Conservation (phyloP, 2,888 invertebrate genomes). For the Pachycephus smyrnensis region DNA sequence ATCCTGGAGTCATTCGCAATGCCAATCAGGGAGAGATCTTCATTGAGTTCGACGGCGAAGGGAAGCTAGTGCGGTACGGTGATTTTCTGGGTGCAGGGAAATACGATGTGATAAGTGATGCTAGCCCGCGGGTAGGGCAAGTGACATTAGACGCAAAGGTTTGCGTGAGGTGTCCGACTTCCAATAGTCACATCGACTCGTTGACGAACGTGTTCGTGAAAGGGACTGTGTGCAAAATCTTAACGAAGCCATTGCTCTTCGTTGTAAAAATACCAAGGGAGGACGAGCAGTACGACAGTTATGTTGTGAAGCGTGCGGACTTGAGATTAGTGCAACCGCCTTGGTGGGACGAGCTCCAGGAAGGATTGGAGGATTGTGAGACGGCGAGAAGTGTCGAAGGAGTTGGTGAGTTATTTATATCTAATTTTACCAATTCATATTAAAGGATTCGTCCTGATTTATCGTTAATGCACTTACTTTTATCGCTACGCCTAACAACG, state of each 20-base stretch:
- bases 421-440: not conserved
- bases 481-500: not conserved
- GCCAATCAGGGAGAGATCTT: conserved; percentile 78
- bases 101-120: conserved; percentile 92
- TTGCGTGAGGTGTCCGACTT: conserved; percentile 78
- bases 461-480: not conserved
- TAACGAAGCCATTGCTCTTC: conserved; percentile 77
- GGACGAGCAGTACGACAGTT: conserved; percentile 68
- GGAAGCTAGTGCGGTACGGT: conserved; percentile 77
- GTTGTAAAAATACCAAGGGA: conserved; percentile 73
- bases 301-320: conserved; percentile 89
- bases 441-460: not conserved
- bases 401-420: conserved; percentile 22
- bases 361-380: conserved; percentile 68
- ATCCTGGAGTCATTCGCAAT: conserved; percentile 88
- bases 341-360: conserved; percentile 96
- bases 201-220: conserved; percentile 82
- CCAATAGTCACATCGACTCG: conserved; percentile 73
- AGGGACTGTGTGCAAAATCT: conserved; percentile 82
- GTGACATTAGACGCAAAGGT: conserved; percentile 84
- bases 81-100: conserved; percentile 84
- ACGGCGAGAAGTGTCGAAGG: conserved; percentile 56
- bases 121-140: conserved; percentile 88
- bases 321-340: conserved; percentile 91
- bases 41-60: conserved; percentile 86